These are phyloP conservation scores for Caenorhabditis japonica DNA, from an alignment of 2,888 invertebrate genomes.

Conservation along the genomic window DNA sequence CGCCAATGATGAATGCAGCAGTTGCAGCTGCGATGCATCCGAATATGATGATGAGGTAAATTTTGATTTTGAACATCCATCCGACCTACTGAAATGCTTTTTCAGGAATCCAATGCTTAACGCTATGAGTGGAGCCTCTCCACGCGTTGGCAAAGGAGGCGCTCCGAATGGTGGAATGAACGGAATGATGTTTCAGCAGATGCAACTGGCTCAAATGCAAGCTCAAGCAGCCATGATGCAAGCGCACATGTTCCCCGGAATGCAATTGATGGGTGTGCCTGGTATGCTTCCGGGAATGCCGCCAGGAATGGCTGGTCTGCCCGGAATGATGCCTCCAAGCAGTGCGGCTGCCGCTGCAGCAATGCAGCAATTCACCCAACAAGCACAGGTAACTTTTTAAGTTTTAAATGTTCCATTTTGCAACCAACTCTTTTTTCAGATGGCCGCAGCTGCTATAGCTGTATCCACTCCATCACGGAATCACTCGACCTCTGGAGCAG, in stretches of 20 bases:
- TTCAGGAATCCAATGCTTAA: slow-evolving; percentile 46
- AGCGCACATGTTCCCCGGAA: slow-evolving; percentile 22
- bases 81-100: too few relatives aligned
- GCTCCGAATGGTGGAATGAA: slow-evolving; percentile 40
- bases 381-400: slow-evolving; percentile 1
- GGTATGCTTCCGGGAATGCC: slow-evolving; percentile 52
- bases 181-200: slow-evolving; percentile 31
- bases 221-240: slow-evolving; percentile 26
- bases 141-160: slow-evolving; percentile 37
- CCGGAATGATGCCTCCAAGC: slow-evolving; percentile 45
- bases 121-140: slow-evolving; percentile 30
- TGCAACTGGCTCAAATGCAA: slow-evolving; percentile 32
- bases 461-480: slow-evolving; percentile 59
- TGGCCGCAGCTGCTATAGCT: slow-evolving; percentile 40
- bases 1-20: slow-evolving; percentile 31
- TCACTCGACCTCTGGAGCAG: slow-evolving; percentile 53
- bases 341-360: slow-evolving; percentile 20
- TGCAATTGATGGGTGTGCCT: slow-evolving; percentile 43
- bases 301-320: slow-evolving; percentile 53
- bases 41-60: slow-evolving; percentile 45
- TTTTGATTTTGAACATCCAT: slow-evolving; percentile 7
- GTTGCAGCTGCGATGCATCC: slow-evolving; percentile 40
- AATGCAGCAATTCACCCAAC: slow-evolving; percentile 32
- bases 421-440: slow-evolving; percentile 19
- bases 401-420: neutral